phyloP scores from a whole-genome alignment of 2,113 vertebrate genomes.

The Vanacampus margaritifer region DNA sequence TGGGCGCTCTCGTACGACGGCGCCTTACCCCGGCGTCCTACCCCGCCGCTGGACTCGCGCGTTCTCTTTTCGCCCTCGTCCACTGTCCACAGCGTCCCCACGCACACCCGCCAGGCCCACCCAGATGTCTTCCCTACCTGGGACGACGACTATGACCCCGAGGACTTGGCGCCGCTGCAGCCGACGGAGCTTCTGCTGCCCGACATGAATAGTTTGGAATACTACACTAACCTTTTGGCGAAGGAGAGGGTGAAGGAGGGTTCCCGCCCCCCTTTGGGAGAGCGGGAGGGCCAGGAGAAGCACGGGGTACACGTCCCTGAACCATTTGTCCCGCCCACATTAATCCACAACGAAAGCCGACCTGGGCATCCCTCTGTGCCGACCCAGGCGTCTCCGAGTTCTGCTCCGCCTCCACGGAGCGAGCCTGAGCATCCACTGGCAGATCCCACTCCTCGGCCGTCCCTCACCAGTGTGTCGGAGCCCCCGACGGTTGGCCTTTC shows the following conservation, averaged over 20 bases:
- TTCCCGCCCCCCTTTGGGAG: neutral
- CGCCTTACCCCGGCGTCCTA: conserved; percentile 57
- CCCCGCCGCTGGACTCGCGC: conserved; percentile 52
- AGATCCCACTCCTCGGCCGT: conserved; percentile 39
- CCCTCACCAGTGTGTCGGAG: conserved; percentile 8
- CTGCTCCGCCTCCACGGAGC: conserved; percentile 19
- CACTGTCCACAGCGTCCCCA: conserved; percentile 47
- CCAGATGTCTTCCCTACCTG: conserved; percentile 48
- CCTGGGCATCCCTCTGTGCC: neutral
- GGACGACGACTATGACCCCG: conserved; percentile 67
- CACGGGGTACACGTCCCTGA: conserved; percentile 5
- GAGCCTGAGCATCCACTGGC: conserved; percentile 24
- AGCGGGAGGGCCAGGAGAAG: neutral
- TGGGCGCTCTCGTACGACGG: conserved; percentile 62
- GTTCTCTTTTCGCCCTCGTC: conserved; percentile 59
- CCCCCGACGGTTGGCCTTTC: conserved; percentile 9
- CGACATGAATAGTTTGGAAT: conserved; percentile 79
- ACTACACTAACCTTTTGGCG: conserved; percentile 72
- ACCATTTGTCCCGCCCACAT: conserved; percentile 37
- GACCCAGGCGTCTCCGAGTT: conserved; percentile 29
- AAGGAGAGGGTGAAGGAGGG: conserved; percentile 43
- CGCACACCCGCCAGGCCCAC: conserved; percentile 22
- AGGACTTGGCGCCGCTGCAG: conserved; percentile 71
- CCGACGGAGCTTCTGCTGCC: conserved; percentile 76
- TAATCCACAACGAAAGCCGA: conserved; percentile 29